Percentiles rank a stretch among this genome's conserved stretches.
Conservation (phyloP, 1,140 invertebrate genomes). For the Eriocheir sinensis region DNA sequence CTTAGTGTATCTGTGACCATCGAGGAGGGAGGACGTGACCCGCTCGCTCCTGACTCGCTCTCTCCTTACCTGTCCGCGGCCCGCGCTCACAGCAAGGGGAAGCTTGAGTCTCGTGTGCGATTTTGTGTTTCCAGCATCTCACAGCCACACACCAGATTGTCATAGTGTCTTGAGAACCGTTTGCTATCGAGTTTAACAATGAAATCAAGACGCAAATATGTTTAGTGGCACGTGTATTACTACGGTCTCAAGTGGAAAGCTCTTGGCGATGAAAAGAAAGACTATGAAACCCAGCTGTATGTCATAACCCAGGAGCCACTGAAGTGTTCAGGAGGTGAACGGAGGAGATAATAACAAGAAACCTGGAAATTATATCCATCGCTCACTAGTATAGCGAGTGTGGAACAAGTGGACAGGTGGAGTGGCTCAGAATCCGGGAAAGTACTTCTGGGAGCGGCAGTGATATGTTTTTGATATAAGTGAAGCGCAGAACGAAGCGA, state of each 20-base stretch:
- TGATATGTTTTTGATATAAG: neutral
- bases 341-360: neutral
- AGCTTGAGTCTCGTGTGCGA: neutral
- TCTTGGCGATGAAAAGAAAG: constrained; percentile 14
- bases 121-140: neutral
- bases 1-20: constrained; percentile 25
- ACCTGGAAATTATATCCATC: constrained; percentile 1
- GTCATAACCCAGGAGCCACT: neutral
- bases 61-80: constrained; percentile 10
- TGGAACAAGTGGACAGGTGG: neutral
- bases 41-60: neutral
- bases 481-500: neutral
- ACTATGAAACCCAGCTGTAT: neutral
- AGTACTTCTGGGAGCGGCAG: neutral
- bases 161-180: neutral
- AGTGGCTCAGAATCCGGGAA: neutral
- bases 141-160: neutral
- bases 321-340: neutral
- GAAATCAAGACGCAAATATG: constrained; percentile 15
- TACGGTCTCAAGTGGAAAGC: neutral
- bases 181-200: neutral
- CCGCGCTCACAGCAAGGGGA: neutral
- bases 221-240: neutral
- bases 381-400: no score
- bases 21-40: neutral